Conservation (phyloP, 37 sponge, comb jelly and placozoan species). For the Halisarca cf. caerulea region DNA sequence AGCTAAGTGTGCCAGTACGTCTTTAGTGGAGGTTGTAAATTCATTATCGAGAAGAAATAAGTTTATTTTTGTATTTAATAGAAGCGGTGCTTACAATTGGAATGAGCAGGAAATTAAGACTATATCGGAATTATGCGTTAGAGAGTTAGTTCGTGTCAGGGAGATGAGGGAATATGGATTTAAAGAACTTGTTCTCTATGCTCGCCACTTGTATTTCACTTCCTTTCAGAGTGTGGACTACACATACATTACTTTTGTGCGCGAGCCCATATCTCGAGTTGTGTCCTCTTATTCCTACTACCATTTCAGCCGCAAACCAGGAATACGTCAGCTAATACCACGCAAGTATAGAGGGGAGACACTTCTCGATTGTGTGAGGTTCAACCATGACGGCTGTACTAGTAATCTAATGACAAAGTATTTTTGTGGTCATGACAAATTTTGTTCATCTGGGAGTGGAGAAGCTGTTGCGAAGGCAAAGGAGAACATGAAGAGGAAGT, state of each 20-base stretch:
- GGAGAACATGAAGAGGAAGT: slow-evolving; percentile 50
- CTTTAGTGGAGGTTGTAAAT: slow-evolving; percentile 52
- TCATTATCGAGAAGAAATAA: not conserved
- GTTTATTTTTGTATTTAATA: slow-evolving; percentile 48
- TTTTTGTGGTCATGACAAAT: slow-evolving; percentile 80
- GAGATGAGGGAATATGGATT: not conserved
- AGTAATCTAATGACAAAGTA: slow-evolving; percentile 83
- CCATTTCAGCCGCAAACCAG: slow-evolving; percentile 64
- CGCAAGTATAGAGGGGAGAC: slow-evolving; percentile 41
- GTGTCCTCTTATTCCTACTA: slow-evolving; percentile 84
- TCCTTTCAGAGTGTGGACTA: slow-evolving; percentile 48
- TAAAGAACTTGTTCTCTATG: slow-evolving; percentile 43
- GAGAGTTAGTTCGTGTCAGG: not conserved
- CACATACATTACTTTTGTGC: slow-evolving; percentile 70
- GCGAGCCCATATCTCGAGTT: slow-evolving; percentile 74
- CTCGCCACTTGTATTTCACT: slow-evolving; percentile 77
- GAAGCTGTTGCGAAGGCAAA: slow-evolving; percentile 66
- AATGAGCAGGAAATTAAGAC: slow-evolving; percentile 9
- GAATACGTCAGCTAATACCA: slow-evolving; percentile 55
- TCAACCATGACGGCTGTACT: slow-evolving; percentile 67
- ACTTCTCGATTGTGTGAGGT: slow-evolving; percentile 48
- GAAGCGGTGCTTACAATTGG: slow-evolving; percentile 82
- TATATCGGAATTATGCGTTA: slow-evolving; percentile 20
- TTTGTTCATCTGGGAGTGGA: slow-evolving; percentile 50
- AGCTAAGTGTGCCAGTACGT: slow-evolving; percentile 90